phyloP scores from a whole-genome alignment of 2,888 invertebrate species.

The Sinodicranocentrus sp. region DNA sequence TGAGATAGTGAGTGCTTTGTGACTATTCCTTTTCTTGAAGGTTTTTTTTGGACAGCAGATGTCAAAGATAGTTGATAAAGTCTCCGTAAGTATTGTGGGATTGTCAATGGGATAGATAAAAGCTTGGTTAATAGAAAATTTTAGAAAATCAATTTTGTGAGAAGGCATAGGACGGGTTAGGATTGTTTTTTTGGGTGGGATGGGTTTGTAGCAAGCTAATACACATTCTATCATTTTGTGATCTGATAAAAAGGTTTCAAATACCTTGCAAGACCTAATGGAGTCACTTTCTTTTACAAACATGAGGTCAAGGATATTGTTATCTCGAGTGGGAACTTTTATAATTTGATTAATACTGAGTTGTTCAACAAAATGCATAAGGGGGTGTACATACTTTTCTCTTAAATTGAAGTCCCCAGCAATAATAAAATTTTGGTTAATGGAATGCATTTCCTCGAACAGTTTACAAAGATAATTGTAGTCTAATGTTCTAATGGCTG shows the following conservation, averaged over 20 bases:
- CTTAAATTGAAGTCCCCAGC: constrained; percentile 23
- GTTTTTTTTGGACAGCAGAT: background rate
- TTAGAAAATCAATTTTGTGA: no score
- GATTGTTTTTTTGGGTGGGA: background rate
- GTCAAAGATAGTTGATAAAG: background rate
- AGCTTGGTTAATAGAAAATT: no score
- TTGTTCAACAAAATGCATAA: background rate
- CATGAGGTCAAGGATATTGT: constrained; percentile 5
- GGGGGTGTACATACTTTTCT: background rate
- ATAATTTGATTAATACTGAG: background rate
- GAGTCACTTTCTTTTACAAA: no score
- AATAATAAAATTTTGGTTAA: background rate
- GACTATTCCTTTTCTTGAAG: background rate
- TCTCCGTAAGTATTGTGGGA: background rate
- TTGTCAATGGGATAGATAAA: background rate
- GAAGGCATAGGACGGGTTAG: no score
- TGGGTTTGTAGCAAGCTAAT: background rate
- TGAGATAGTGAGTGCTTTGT: background rate
- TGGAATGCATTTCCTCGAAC: background rate
- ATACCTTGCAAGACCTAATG: no score
- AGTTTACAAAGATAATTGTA: background rate
- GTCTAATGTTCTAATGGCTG: background rate
- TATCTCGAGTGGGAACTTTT: constrained; percentile 8
- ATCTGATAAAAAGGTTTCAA: background rate
- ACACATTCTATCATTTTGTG: background rate